A percentile compares a stretch with the other conserved stretches of the same genome.
Evolutionary conservation across 2,113 vertebrate species (phyloP).

Genomic region (Boulengeromyrus knoepffleri): DNA sequence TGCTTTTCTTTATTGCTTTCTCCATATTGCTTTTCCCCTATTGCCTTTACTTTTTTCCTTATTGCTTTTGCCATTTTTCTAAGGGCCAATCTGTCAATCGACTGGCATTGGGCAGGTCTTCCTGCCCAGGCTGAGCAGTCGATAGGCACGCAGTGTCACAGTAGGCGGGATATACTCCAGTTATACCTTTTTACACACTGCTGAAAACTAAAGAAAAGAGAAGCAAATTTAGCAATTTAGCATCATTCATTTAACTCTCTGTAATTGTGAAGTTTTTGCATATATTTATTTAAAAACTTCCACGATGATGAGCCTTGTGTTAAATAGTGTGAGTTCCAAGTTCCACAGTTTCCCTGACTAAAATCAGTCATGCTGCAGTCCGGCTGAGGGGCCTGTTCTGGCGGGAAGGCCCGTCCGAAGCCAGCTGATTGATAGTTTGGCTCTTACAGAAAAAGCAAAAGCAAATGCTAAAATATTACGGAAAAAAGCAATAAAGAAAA

Average conservation of each 20-base stretch:
- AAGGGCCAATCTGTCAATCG: background rate
- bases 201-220: background rate
- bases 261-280: background rate
- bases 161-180: background rate
- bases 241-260: background rate
- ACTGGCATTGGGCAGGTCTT: background rate
- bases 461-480: background rate
- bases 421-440: background rate
- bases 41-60: background rate
- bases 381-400: background rate
- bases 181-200: background rate
- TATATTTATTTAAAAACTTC: too few relatives aligned
- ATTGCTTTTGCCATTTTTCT: background rate
- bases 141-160: background rate
- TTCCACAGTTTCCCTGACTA: background rate
- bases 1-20: background rate
- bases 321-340: too few relatives aligned
- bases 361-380: background rate
- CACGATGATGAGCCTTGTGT: too few relatives aligned
- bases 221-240: background rate
- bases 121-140: background rate
- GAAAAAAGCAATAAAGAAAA: background rate
- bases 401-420: background rate
- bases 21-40: background rate
- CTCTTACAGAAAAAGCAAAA: background rate